Percentiles rank a stretch among this genome's conserved stretches.
These are phyloP conservation scores for Poicephalus gulielmi DNA, from an alignment of 2,113 vertebrate species.

Conservation along the genomic window DNA sequence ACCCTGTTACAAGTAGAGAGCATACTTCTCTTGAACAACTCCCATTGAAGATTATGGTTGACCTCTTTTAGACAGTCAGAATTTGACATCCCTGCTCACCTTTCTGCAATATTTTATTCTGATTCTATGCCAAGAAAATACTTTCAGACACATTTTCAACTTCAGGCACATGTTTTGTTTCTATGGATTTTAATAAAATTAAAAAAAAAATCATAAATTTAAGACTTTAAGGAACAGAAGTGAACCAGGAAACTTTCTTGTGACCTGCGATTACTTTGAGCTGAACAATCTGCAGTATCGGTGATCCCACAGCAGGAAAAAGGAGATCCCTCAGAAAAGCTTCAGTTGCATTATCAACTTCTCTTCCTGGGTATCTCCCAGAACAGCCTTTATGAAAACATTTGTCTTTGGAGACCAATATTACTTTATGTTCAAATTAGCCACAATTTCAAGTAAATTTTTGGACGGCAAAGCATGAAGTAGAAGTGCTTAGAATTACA, in stretches of 20 bases:
- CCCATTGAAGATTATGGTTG: not conserved
- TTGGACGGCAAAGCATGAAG: not conserved
- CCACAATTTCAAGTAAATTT: not conserved
- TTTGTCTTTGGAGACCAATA: not conserved
- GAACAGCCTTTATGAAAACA: not conserved
- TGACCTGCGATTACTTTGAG: not conserved
- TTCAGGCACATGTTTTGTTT: not conserved
- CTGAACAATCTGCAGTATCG: not conserved
- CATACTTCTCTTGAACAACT: not conserved
- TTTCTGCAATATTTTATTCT: not conserved
- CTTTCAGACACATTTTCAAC: not conserved
- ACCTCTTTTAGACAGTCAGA: not conserved
- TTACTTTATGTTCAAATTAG: not conserved
- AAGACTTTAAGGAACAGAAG: not conserved
- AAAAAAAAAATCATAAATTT: not conserved
- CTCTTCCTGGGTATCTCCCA: not conserved
- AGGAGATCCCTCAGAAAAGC: not conserved
- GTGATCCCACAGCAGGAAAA: not conserved
- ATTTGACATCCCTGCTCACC: not conserved
- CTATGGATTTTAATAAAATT: not conserved
- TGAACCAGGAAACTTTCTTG: not conserved
- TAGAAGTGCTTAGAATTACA: not conserved
- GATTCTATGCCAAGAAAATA: not conserved
- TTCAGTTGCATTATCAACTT: constrained; percentile 22
- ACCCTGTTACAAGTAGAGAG: not conserved